phyloP scores from a whole-genome alignment of 2,113 vertebrate genomes.

The Sander vitreus region DNA sequence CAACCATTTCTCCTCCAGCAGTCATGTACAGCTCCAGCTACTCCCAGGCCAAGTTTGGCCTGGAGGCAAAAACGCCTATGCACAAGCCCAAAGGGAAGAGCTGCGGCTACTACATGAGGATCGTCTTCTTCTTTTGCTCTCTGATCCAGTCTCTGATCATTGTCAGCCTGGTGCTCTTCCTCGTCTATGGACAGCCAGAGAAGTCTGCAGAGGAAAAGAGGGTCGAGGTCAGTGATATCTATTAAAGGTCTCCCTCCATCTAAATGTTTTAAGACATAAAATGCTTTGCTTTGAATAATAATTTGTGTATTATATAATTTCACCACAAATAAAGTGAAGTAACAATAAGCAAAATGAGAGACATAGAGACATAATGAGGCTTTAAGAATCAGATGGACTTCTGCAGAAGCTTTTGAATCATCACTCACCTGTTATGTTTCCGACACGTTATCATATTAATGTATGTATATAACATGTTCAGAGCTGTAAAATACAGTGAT shows the following conservation, averaged over 20 bases:
- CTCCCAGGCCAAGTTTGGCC: slow-evolving; percentile 83
- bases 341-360: neutral
- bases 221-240: slow-evolving; percentile 69
- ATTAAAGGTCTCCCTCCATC: neutral
- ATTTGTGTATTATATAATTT: neutral
- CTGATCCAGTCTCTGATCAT: slow-evolving; percentile 96
- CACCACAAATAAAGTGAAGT: neutral
- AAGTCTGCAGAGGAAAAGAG: slow-evolving; percentile 84
- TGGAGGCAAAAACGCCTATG: slow-evolving; percentile 78
- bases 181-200: slow-evolving; percentile 91
- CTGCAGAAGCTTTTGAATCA: neutral
- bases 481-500: neutral
- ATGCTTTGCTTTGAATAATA: neutral
- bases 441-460: neutral
- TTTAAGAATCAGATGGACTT: neutral
- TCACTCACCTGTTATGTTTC: neutral
- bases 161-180: slow-evolving; percentile 93
- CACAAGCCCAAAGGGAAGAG: slow-evolving; percentile 75
- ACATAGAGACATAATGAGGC: neutral
- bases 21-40: slow-evolving; percentile 89
- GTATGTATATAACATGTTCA: neutral
- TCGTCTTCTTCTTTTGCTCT: slow-evolving; percentile 93
- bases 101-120: slow-evolving; percentile 90
- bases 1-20: slow-evolving; percentile 55
- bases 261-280: neutral